These are phyloP conservation scores for Eupsittula cactorum DNA, from an alignment of 2,113 vertebrate genomes.

Conservation along the genomic window DNA sequence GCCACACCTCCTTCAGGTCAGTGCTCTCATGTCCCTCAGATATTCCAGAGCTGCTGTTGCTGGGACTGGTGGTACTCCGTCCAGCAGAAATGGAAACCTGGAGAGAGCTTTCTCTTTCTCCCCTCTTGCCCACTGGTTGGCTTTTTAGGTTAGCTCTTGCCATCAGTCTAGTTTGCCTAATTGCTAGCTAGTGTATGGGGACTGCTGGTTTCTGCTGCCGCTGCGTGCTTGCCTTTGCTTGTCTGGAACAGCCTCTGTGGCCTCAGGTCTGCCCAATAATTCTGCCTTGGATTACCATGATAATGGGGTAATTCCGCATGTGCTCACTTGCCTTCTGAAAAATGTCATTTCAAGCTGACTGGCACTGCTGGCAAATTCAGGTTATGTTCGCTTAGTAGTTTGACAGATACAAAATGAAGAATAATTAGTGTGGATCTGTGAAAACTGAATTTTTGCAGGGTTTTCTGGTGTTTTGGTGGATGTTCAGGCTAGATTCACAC, in stretches of 20 bases:
- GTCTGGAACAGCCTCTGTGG: neutral
- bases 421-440: neutral
- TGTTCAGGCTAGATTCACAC: neutral
- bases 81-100: neutral
- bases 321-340: neutral
- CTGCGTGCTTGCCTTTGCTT: neutral
- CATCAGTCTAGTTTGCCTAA: neutral
- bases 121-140: neutral
- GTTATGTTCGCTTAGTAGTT: neutral
- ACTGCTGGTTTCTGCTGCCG: neutral
- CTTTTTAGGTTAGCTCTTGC: neutral
- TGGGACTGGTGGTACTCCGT: neutral
- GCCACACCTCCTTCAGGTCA: neutral
- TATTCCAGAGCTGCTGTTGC: neutral
- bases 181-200: neutral
- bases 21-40: neutral
- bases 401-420: neutral
- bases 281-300: neutral
- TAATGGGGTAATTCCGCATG: rapidly evolving
- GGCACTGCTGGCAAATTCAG: neutral
- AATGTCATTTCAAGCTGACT: neutral
- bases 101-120: neutral
- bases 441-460: neutral
- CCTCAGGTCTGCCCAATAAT: neutral
- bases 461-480: neutral